Evolutionary conservation across 2,113 vertebrate genomes (phyloP), one percentile per base, ranked within the genome.

Genomic region (Oncorhynchus kisutch): DNA sequence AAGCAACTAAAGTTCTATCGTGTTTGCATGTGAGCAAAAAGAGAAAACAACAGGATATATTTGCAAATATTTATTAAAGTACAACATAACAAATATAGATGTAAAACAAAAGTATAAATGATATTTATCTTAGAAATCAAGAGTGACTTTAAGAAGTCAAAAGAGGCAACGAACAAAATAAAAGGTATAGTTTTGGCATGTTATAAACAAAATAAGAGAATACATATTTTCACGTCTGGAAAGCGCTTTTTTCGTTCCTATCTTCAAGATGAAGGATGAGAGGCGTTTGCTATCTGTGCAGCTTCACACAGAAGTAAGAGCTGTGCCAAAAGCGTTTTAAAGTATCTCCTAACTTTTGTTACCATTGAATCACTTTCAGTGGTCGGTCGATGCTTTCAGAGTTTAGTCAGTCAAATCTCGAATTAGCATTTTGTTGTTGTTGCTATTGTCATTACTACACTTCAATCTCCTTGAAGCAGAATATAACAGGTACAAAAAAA

Each of bases 51-150:
- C 2, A 20, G 22, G 9, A 18, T 25, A 73, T 84, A 83, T 74
- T 86, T 83, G 62, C 86, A 90, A 88, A 90, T 91, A 90, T 93
- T 92, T 93, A 93, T 92, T 92, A 84, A 45, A 45, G 39, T 45
- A 45, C 76, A 77, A 82, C 68, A 86, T 7, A 51, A 39, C 39
- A 27, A 82, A 85, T 69, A 82, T 74, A 86, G 83, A 86, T 82
- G 86, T 81, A 73, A 82, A 87, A 88, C 69, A 85, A 11, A 84
- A 79, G 79, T 90, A 93, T 73, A 90, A 92, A 92, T 82, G 80
- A 78, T 79, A 62, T 45, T 45, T 45, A 45, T 84, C 39, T 74
- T 81, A 76, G 18, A 87, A 88, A 88, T 84, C 25, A 78, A 86
- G 51, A 73, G 66, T 80, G 85, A 90, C 84, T 81, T 81, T 88